phyloP scores from a whole-genome alignment of 53 echinoderm and acorn worm species.

The Zoroaster sp. region DNA sequence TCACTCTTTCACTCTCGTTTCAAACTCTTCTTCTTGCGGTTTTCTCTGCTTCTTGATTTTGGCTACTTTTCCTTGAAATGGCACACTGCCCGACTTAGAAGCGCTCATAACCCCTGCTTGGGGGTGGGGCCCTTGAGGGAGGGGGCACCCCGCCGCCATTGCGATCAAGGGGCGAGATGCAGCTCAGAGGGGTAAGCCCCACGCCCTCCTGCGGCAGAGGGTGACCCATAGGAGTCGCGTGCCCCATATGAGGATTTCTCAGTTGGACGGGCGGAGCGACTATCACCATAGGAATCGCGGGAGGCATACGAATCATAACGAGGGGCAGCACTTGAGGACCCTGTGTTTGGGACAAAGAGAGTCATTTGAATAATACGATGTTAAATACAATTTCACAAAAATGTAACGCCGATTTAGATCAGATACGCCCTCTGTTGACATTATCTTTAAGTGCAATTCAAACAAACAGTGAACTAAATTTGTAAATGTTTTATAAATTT shows the following conservation, averaged over 20 bases:
- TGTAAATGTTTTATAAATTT: too few relatives aligned
- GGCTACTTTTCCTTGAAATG: neutral
- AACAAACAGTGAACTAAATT: too few relatives aligned
- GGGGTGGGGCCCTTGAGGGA: conserved; percentile 8
- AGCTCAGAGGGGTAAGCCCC: conserved; percentile 39
- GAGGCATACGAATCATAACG: conserved; percentile 57
- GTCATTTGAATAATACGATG: neutral
- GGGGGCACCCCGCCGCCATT: conserved; percentile 40
- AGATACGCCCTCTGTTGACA: too few relatives aligned
- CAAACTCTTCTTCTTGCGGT: too few relatives aligned
- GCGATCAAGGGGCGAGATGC: conserved; percentile 37
- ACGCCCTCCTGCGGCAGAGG: conserved; percentile 33
- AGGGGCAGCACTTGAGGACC: conserved; percentile 34
- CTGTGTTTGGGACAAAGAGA: conserved; percentile 45
- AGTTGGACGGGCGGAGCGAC: conserved; percentile 43
- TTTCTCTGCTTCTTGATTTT: neutral
- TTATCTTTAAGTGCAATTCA: too few relatives aligned
- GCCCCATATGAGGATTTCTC: conserved; percentile 56
- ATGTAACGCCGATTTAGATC: too few relatives aligned
- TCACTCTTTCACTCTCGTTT: too few relatives aligned
- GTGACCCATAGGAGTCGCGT: conserved; percentile 44
- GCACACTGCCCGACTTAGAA: neutral
- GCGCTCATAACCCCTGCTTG: conserved; percentile 54
- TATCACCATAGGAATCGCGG: conserved; percentile 48
- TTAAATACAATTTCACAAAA: neutral